These are phyloP conservation scores for Neotoxoptera formosana DNA, from an alignment of 1,140 invertebrate genomes.

Conservation along the genomic window DNA sequence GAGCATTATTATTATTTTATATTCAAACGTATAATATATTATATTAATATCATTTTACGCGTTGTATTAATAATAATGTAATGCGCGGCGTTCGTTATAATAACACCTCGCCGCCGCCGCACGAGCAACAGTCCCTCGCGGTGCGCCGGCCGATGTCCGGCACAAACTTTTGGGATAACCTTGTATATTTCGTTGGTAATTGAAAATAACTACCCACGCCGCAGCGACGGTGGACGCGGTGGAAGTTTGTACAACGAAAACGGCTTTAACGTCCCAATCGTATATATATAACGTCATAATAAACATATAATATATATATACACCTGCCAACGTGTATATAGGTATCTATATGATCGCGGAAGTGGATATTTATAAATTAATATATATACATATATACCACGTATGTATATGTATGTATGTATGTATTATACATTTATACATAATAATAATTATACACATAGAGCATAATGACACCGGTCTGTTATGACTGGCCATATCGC, in stretches of 20 bases:
- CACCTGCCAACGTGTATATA: too few relatives aligned
- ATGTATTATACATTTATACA: background rate
- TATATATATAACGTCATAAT: background rate
- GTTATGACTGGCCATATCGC: background rate
- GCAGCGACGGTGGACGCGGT: background rate
- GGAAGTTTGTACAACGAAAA: constrained; percentile 44
- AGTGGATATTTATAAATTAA: too few relatives aligned
- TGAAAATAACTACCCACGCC: constrained; percentile 25
- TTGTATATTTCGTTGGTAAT: constrained; percentile 9
- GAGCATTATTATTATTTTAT: background rate
- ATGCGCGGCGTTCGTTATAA: background rate
- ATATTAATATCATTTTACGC: background rate
- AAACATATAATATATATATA: too few relatives aligned
- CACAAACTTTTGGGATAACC: constrained; percentile 26
- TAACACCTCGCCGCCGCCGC: background rate
- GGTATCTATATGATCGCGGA: too few relatives aligned
- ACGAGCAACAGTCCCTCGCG: constrained; percentile 20
- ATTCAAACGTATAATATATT: background rate
- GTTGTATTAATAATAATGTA: background rate
- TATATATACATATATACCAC: too few relatives aligned
- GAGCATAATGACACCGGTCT: background rate
- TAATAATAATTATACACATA: too few relatives aligned
- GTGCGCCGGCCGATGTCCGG: background rate
- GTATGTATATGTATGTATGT: background rate
- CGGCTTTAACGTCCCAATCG: constrained; percentile 46